A percentile compares a stretch with the other conserved stretches of the same genome.
Evolutionary conservation across 2,797 vertebrate species (phyloP).

Genomic region (Argya squamiceps): DNA sequence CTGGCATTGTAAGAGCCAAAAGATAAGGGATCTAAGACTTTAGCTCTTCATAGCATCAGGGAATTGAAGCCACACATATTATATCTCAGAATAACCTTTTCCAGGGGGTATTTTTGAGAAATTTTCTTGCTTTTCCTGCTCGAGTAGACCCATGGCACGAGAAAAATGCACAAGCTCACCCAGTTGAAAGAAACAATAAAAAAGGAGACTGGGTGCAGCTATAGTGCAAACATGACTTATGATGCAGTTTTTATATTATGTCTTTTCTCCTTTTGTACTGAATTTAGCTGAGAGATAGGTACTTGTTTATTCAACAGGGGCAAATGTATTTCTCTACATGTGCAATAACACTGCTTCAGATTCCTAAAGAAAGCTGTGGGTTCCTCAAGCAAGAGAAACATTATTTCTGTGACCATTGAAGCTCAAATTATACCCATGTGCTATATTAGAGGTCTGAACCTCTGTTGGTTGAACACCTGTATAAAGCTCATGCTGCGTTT

Average conservation of each 20-base stretch:
- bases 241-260: background rate
- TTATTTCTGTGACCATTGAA: background rate
- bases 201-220: background rate
- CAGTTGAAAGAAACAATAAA: background rate
- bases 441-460: background rate
- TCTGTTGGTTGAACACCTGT: fast-evolving
- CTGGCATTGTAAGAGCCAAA: background rate
- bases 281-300: background rate
- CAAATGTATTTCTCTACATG: background rate
- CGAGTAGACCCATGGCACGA: background rate
- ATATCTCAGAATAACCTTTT: background rate
- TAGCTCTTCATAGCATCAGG: background rate
- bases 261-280: background rate
- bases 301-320: background rate
- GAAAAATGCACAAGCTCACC: background rate
- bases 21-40: background rate
- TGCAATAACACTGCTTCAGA: background rate
- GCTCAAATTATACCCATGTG: background rate
- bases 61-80: background rate
- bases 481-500: background rate
- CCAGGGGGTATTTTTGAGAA: background rate
- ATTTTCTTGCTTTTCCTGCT: background rate
- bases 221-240: background rate
- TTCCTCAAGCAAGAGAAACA: background rate
- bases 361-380: background rate